Evolutionary conservation across 2,888 invertebrate genomes (phyloP), one percentile per base, ranked within the genome.

Genomic region (Conchocele bisecta): DNA sequence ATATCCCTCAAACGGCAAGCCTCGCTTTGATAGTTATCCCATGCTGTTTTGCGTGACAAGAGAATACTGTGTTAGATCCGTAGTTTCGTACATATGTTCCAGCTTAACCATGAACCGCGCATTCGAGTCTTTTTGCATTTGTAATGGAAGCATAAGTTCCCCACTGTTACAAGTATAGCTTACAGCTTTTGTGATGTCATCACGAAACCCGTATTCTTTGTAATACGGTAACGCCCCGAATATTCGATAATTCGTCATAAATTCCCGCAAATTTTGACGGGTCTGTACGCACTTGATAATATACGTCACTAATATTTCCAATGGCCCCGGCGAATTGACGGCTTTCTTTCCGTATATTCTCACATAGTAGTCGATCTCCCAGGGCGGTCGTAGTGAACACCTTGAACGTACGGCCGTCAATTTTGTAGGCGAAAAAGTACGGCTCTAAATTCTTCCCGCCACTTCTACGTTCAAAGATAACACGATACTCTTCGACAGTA

Each of bases 1-100:
- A 56, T 75, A 73, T 0, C 82, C 82, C 35, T 73, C 60, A 33
- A 69, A 74, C 1, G 82, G 77, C 48, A 79, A 74, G 22, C 79
- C 48, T n/a, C 29, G 73, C 66, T 63, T 76, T 81, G 58, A 67
- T 68, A 3, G 73, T 69, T 29, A 76, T 73, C 11, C 66, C 72
- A 20, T 58, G 66, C 6, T 66, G 66, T 46, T 76, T 76, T 39
- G 68, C 54, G 13, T 65, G n/a, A 70, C 54, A 28, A 76, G 46
- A 41, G 69, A 69, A 46, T 59, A 76, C 26, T 66, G 69, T 15
- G 76, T 73, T 3, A 76, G 50, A 17, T 76, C 76, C n/a, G 57
- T 58, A n/a, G 63, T 65, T 37, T 76, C 69, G 7, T 46, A 42
- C 1, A 73, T 54, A 20, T 80, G 80, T 53, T 80, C 78, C 7